Conservation (phyloP, 2,888 invertebrate genomes). For the Drosophila borealis region DNA sequence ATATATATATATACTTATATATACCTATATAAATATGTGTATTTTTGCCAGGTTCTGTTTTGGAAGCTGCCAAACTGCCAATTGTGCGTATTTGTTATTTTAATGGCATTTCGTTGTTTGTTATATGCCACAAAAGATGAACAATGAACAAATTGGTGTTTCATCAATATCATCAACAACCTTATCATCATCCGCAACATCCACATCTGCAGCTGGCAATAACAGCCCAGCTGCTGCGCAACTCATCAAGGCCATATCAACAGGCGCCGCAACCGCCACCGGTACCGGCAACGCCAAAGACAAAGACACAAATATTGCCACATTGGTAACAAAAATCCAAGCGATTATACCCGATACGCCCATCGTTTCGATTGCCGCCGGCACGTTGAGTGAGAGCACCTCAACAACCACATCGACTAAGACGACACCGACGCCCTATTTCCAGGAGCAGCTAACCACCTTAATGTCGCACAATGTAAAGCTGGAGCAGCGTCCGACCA, state of each 20-base stretch:
- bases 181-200: conserved; percentile 32
- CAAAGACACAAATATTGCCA: conserved; percentile 41
- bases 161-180: conserved; percentile 59
- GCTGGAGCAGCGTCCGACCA: conserved; percentile 40
- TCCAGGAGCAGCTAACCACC: conserved; percentile 61
- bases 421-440: conserved; percentile 79
- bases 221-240: conserved; percentile 53
- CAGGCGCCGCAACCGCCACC: conserved; percentile 46
- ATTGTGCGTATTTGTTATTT: conserved; percentile 41
- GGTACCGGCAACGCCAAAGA: conserved; percentile 4
- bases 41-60: conserved; percentile 13
- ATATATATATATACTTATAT: neutral
- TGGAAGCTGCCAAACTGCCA: conserved; percentile 17
- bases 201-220: conserved; percentile 37
- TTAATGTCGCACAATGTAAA: conserved; percentile 68
- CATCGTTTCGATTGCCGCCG: conserved; percentile 82
- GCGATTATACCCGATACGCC: conserved; percentile 81
- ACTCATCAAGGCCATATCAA: conserved; percentile 61
- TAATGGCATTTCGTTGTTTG: conserved; percentile 73
- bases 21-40: too few relatives aligned
- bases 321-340: conserved; percentile 63
- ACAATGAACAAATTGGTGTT: conserved; percentile 81
- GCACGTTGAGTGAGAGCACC: conserved; percentile 80
- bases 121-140: conserved; percentile 73
- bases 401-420: conserved; percentile 82